These are phyloP conservation scores for Sylvilagus floridanus DNA, from an alignment of 2,797 vertebrate genomes.

Conservation along the genomic window DNA sequence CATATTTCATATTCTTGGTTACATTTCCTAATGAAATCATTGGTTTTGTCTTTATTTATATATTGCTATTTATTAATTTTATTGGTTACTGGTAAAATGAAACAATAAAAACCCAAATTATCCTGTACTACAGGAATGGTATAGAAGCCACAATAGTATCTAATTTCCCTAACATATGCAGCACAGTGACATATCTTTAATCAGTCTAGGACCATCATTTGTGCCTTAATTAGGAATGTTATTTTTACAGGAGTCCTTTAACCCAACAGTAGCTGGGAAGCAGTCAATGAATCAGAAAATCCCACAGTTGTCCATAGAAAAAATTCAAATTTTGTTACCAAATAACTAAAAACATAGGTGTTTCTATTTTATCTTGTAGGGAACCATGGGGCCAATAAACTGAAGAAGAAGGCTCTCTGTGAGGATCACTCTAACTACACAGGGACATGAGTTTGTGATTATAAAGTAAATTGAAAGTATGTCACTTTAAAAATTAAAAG, in stretches of 20 bases:
- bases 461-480: too few species aligned
- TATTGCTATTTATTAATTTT: constrained; percentile 34
- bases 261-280: constrained; percentile 51
- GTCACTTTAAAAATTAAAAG: too few species aligned
- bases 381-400: background rate
- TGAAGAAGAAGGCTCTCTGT: background rate
- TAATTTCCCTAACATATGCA: constrained; percentile 38
- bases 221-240: constrained; percentile 41
- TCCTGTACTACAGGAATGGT: constrained; percentile 58
- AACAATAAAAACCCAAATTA: constrained; percentile 68
- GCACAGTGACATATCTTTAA: constrained; percentile 35
- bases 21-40: constrained; percentile 23
- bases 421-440: too few species aligned
- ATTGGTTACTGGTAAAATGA: constrained; percentile 52
- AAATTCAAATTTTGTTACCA: constrained; percentile 43
- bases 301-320: background rate
- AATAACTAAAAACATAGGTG: background rate
- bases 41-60: constrained; percentile 17
- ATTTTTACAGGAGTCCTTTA: constrained; percentile 26
- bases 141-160: constrained; percentile 57
- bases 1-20: constrained; percentile 28
- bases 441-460: too few species aligned
- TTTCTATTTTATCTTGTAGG: constrained; percentile 3
- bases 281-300: constrained; percentile 69
- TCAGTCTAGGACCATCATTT: background rate